Conservation (phyloP, 2,113 vertebrate species). For the Tenebrosternarchus preto region DNA sequence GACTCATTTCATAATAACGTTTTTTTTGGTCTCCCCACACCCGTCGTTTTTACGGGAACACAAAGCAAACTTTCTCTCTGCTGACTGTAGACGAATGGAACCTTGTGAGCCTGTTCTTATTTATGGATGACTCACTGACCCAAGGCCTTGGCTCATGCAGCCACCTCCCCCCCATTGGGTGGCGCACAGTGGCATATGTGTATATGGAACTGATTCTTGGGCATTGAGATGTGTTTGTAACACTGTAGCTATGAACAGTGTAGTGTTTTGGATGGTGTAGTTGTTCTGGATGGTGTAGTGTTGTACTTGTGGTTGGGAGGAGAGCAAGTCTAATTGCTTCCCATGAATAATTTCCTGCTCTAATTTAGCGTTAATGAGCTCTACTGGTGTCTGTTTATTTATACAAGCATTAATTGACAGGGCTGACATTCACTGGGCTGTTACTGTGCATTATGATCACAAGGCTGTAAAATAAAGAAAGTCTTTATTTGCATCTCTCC, state of each 20-base stretch:
- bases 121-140: background rate
- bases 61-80: too few relatives aligned
- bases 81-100: background rate
- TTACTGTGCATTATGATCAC: slow-evolving; percentile 68
- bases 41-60: background rate
- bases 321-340: slow-evolving; percentile 72
- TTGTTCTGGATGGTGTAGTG: background rate
- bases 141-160: slow-evolving; percentile 26
- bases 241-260: too few relatives aligned
- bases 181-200: too few relatives aligned
- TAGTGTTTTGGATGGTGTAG: background rate
- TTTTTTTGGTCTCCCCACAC: background rate
- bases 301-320: slow-evolving; percentile 48
- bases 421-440: slow-evolving; percentile 66
- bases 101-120: background rate
- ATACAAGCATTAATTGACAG: slow-evolving; percentile 74
- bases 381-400: slow-evolving; percentile 73
- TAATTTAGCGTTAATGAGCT: slow-evolving; percentile 75
- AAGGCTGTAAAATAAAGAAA: background rate
- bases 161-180: too few relatives aligned
- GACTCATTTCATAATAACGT: background rate
- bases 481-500: background rate
- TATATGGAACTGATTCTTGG: too few relatives aligned
- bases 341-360: slow-evolving; percentile 73
- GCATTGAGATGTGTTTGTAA: too few relatives aligned